phyloP scores from a whole-genome alignment of 2,797 vertebrate genomes.

The Mareca strepera region DNA sequence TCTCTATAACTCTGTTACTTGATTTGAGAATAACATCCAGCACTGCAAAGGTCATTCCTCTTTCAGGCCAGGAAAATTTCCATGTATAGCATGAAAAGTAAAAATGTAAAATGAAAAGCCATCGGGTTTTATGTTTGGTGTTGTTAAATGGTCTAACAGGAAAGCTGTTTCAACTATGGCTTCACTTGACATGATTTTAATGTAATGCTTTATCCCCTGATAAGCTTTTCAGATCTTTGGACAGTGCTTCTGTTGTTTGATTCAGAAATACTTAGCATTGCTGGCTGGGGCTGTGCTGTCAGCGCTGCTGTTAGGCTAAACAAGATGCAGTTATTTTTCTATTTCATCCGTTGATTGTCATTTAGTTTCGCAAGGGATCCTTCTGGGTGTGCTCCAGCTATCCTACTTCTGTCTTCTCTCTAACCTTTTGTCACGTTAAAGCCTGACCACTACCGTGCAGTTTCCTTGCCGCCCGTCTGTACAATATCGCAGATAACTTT shows the following conservation, averaged over 20 bases:
- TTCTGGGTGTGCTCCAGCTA: neutral
- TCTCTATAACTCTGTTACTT: neutral
- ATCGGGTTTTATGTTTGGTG: neutral
- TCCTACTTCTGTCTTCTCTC: neutral
- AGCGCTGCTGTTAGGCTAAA: neutral
- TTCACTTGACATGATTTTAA: accelerated
- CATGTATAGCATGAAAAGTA: neutral
- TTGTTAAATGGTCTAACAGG: neutral
- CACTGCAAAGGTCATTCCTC: neutral
- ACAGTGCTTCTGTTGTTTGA: neutral
- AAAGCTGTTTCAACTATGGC: neutral
- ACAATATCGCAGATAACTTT: neutral
- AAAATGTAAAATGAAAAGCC: neutral
- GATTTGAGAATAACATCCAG: neutral
- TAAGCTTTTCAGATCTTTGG: neutral
- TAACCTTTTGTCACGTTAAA: neutral
- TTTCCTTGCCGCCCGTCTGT: neutral
- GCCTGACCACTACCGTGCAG: neutral
- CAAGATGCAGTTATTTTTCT: neutral
- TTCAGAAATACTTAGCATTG: neutral
- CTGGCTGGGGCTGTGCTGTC: neutral
- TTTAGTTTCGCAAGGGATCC: neutral
- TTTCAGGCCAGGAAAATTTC: neutral
- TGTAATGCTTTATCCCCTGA: neutral
- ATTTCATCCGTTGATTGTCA: neutral